These are phyloP conservation scores for Drosophila fulvimacula DNA, from an alignment of 2,888 invertebrate species.

Conservation along the genomic window DNA sequence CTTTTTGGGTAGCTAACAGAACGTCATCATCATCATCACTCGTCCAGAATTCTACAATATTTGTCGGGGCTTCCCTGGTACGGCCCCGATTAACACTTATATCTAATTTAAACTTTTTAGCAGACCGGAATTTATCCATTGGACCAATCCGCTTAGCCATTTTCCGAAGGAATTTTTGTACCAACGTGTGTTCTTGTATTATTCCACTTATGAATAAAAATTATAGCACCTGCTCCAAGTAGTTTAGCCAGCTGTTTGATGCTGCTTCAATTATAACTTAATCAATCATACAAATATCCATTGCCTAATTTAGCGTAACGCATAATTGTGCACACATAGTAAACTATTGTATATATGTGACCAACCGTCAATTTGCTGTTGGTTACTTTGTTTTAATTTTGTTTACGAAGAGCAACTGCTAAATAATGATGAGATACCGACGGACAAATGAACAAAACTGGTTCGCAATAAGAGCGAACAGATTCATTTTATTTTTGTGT, in stretches of 20 bases:
- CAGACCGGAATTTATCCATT: constrained; percentile 74
- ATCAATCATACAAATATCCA: neutral
- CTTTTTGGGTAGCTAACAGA: constrained; percentile 82
- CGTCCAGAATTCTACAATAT: constrained; percentile 76
- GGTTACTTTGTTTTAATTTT: neutral
- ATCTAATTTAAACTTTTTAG: constrained; percentile 81
- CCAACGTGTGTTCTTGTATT: neutral
- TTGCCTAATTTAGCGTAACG: neutral
- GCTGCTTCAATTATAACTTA: neutral
- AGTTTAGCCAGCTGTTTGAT: no score
- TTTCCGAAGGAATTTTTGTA: neutral
- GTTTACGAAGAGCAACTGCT: neutral
- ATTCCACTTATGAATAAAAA: neutral
- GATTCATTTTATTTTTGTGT: neutral
- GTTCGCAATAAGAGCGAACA: neutral
- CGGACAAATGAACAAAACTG: neutral
- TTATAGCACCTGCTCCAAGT: neutral
- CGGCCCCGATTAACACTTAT: constrained; percentile 66
- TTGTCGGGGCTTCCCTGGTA: constrained; percentile 17
- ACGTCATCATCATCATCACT: constrained; percentile 84
- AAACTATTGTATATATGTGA: neutral
- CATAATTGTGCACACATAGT: no score
- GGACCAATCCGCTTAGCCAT: constrained; percentile 81
- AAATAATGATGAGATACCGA: neutral
- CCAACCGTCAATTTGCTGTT: neutral